phyloP scores from a whole-genome alignment of 1,140 invertebrate species.

The Temnothorax longispinosus region DNA sequence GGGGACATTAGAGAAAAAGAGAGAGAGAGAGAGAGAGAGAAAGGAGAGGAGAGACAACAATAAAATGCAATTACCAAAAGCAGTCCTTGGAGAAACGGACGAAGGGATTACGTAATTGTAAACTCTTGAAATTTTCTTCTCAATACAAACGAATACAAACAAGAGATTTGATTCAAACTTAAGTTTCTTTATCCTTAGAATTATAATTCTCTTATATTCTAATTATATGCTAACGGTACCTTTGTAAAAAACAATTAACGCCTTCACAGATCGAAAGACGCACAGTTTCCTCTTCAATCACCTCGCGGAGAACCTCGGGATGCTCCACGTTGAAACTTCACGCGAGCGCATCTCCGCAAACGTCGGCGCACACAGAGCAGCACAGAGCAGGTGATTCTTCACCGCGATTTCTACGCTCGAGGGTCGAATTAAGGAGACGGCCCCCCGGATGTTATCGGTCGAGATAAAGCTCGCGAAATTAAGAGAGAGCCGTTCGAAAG shows the following conservation, averaged over 20 bases:
- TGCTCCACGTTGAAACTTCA: no score
- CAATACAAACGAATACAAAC: background rate
- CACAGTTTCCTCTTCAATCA: no score
- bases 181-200: no score
- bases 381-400: no score
- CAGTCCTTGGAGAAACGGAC: background rate
- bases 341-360: no score
- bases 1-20: background rate
- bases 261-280: no score
- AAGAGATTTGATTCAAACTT: background rate
- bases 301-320: no score
- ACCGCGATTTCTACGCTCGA: background rate
- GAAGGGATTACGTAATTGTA: background rate
- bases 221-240: no score
- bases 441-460: background rate
- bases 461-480: background rate
- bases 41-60: background rate
- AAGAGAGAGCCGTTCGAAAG: background rate
- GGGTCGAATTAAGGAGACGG: background rate
- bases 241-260: no score
- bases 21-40: background rate
- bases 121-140: background rate
- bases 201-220: no score
- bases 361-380: no score
- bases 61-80: background rate